Evolutionary conservation across 2,888 invertebrate species (phyloP).

Genomic region (Lampropteryx suffumata): DNA sequence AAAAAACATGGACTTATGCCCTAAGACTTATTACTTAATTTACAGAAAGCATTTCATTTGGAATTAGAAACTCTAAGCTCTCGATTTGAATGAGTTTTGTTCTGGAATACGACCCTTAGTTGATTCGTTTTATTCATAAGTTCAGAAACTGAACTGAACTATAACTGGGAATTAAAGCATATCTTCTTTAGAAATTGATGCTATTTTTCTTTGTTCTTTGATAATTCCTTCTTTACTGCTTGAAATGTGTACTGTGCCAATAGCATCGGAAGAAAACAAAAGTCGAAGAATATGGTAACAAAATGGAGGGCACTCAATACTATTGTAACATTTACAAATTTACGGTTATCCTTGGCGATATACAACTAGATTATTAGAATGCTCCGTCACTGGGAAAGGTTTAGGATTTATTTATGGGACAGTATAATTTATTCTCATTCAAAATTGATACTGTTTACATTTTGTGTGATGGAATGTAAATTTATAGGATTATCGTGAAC

Average conservation of each 20-base stretch:
- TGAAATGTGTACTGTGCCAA: slow-evolving; percentile 1
- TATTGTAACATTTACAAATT: slow-evolving; percentile 62
- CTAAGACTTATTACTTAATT: too few species aligned
- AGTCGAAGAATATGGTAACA: slow-evolving; percentile 59
- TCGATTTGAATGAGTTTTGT: too few species aligned
- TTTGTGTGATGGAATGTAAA: slow-evolving; percentile 15
- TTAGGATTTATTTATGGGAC: slow-evolving; percentile 58
- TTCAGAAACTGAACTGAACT: too few species aligned
- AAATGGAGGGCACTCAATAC: slow-evolving; percentile 61
- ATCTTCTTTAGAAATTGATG: too few species aligned
- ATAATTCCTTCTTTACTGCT: background rate
- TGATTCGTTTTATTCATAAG: too few species aligned
- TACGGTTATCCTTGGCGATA: slow-evolving; percentile 58
- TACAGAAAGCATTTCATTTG: too few species aligned
- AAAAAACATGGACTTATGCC: too few species aligned
- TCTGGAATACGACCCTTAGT: too few species aligned
- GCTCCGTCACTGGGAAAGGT: slow-evolving; percentile 51
- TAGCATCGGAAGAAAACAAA: slow-evolving; percentile 60
- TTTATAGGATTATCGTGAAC: slow-evolving; percentile 5
- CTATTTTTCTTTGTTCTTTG: too few species aligned
- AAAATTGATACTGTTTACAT: slow-evolving; percentile 37
- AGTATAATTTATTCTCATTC: slow-evolving; percentile 18
- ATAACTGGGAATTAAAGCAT: too few species aligned
- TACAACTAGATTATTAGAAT: slow-evolving; percentile 61
- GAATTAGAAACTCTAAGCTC: too few species aligned